Percentiles rank a stretch among this genome's conserved stretches.
These are phyloP conservation scores for Silurus asotus DNA, from an alignment of 2,113 vertebrate species.

Conservation along the genomic window DNA sequence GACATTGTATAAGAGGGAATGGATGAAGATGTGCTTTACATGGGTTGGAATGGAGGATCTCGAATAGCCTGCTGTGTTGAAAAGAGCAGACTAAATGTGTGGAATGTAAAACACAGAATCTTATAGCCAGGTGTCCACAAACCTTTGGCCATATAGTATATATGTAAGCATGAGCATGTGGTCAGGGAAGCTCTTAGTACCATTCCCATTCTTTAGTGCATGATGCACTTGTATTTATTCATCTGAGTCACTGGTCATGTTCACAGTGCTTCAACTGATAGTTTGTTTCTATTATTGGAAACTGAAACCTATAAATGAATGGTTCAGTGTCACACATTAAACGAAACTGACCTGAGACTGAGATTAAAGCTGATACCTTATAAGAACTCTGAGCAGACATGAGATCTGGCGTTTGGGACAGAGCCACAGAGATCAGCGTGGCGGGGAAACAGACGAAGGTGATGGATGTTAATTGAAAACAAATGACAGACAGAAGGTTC, in stretches of 20 bases:
- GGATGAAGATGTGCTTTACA: too few species aligned
- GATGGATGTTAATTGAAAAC: constrained; percentile 25
- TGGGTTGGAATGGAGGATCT: too few species aligned
- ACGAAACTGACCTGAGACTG: too few species aligned
- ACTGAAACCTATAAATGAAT: not conserved
- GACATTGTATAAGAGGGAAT: too few species aligned
- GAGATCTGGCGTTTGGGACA: not conserved
- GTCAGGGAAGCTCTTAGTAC: not conserved
- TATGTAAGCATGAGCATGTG: not conserved
- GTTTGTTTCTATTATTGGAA: not conserved
- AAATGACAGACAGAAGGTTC: constrained; percentile 22
- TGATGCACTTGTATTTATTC: not conserved
- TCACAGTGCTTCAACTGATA: not conserved
- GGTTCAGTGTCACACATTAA: too few species aligned
- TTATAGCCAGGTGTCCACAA: too few species aligned
- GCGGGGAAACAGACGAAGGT: not conserved
- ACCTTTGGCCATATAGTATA: not conserved
- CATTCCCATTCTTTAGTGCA: not conserved
- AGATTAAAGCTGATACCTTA: not conserved
- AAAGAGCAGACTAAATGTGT: too few species aligned
- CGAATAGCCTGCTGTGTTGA: too few species aligned
- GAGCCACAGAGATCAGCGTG: not conserved
- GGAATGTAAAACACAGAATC: too few species aligned
- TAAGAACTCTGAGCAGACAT: not conserved
- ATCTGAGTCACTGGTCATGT: not conserved